Base-by-base conservation (phyloP, 64 coral and sea anemone species). In the Dendronephthya gigantea region DNA sequence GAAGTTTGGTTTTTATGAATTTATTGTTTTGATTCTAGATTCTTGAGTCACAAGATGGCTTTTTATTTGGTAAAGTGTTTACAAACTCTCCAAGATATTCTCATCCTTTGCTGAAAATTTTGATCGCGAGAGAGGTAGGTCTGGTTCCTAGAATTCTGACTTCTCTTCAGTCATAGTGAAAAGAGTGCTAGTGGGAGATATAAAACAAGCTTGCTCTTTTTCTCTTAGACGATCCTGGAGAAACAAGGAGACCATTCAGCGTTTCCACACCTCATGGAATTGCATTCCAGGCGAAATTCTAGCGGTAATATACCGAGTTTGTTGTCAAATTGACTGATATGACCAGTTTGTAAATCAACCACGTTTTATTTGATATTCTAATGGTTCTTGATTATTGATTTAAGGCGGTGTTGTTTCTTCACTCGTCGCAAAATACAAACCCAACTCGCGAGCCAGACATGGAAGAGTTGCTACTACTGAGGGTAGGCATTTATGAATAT, bases 101-200 rank as follows among this genome's bases (percentile, higher is more conserved):
- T 51, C 89, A 92, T 93, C 87, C 89, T 32, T 35, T 98, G 34
- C 62, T 98, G 16, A 91, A 92, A 56, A 40, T 98, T 30, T 83
- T 98, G 9, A 93, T 87, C 69, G 76, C 95, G 19, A 90, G 90
- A 90, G 92, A 98, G 90, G 95, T 98, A 66, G 51, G 66, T n/a
- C n/a, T n/a, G n/a, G n/a, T n/a, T n/a, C n/a, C n/a, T n/a, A n/a
- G n/a, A n/a, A n/a, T n/a, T n/a, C n/a, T n/a, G n/a, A n/a, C n/a
- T n/a, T n/a, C n/a, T n/a, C n/a, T n/a, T n/a, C n/a, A n/a, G n/a
- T n/a, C n/a, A n/a, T n/a, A n/a, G n/a, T n/a, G n/a, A n/a, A n/a
- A n/a, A 0, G n/a, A 74, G 32, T 1, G 22, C 68, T 0, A 74
- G 2, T 74, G 68, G 2, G n/a, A 74, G 14, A 30, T 66, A 4